These are phyloP conservation scores for Rhizoglyphus robini DNA, from an alignment of 1,140 invertebrate species.

Conservation along the genomic window DNA sequence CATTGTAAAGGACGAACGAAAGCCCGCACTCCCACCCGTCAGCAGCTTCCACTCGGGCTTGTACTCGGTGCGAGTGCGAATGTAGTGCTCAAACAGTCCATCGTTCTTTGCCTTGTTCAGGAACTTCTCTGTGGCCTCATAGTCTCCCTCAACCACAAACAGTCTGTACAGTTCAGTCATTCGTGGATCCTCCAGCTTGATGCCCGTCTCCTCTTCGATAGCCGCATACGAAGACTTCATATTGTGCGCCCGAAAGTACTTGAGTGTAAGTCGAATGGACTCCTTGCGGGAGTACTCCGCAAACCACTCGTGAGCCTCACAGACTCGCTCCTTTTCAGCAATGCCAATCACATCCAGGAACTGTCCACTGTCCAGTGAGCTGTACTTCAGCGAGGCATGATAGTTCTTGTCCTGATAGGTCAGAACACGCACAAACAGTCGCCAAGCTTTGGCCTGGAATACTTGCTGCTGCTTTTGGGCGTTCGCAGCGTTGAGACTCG, in stretches of 20 bases:
- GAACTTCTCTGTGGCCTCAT: constrained; percentile 54
- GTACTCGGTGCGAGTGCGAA: constrained; percentile 53
- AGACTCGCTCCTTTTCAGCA: constrained; percentile 54
- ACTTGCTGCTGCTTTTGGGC: neutral
- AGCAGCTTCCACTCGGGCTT: constrained; percentile 47
- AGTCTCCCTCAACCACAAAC: constrained; percentile 60
- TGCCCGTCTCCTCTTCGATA: constrained; percentile 58
- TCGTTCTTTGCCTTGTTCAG: constrained; percentile 54
- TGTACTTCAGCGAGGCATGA: constrained; percentile 25
- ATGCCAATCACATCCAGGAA: constrained; percentile 64
- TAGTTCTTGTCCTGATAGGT: neutral
- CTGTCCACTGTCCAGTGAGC: constrained; percentile 53
- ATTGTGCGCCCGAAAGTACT: constrained; percentile 70
- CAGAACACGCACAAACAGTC: neutral
- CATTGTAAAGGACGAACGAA: neutral
- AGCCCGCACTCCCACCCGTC: neutral
- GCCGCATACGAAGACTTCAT: constrained; percentile 65
- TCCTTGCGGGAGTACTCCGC: constrained; percentile 70
- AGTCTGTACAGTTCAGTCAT: constrained; percentile 60
- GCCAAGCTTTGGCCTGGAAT: neutral
- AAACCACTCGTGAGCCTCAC: constrained; percentile 57
- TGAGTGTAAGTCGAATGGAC: constrained; percentile 71
- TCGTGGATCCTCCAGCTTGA: constrained; percentile 60
- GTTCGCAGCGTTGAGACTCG: neutral
- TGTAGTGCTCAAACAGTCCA: constrained; percentile 54